phyloP scores from a whole-genome alignment of 23 tunicate genomes.

The Trididemnum nubilum region DNA sequence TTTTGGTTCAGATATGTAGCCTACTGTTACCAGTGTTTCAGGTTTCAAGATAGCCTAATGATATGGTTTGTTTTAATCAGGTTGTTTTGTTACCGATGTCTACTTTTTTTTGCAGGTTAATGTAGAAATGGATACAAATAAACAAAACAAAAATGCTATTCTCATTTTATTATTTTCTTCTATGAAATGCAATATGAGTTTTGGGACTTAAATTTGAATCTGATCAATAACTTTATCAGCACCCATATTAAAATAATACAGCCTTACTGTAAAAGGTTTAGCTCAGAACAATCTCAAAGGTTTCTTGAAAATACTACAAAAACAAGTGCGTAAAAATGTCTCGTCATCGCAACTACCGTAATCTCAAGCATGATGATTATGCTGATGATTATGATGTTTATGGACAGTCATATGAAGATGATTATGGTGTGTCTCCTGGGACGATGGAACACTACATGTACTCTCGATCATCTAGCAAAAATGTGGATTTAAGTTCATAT shows the following conservation, averaged over 20 bases:
- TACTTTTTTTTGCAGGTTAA: not conserved
- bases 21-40: too few species aligned
- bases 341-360: slow-evolving; percentile 79
- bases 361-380: slow-evolving; percentile 65
- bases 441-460: slow-evolving; percentile 73
- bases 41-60: too few species aligned
- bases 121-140: not conserved
- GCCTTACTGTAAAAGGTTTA: too few species aligned
- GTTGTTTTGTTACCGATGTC: too few species aligned
- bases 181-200: not conserved
- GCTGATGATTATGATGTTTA: slow-evolving; percentile 78
- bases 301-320: too few species aligned
- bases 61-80: too few species aligned
- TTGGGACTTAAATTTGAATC: slow-evolving; percentile 7
- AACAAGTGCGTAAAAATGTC: too few species aligned
- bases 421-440: slow-evolving; percentile 86
- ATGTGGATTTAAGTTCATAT: slow-evolving; percentile 52
- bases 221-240: too few species aligned
- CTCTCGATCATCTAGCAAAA: slow-evolving; percentile 60
- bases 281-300: too few species aligned
- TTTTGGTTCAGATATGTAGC: too few species aligned
- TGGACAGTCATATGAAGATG: slow-evolving; percentile 90
- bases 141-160: not conserved
- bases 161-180: not conserved
- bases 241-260: too few species aligned